Percentiles rank a stretch among this genome's conserved stretches.
These are phyloP conservation scores for Calypte anna DNA, from an alignment of 2,113 vertebrate species.

Conservation along the genomic window DNA sequence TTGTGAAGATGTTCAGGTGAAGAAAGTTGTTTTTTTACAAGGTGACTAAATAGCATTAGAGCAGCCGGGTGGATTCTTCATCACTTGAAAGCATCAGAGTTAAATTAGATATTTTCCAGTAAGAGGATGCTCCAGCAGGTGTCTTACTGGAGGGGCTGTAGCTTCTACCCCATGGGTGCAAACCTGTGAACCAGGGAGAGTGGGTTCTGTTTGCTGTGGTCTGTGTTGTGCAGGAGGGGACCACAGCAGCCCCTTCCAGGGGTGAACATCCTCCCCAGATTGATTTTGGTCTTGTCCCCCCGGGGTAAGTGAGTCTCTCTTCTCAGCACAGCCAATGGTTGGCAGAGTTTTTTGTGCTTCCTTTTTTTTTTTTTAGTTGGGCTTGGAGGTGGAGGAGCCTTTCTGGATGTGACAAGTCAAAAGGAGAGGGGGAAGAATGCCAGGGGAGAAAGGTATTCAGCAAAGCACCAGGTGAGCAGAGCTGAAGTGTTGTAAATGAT, in stretches of 20 bases:
- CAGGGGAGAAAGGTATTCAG: background rate
- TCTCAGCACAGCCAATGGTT: background rate
- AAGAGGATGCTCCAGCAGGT: background rate
- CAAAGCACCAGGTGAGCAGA: background rate
- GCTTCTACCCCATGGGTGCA: background rate
- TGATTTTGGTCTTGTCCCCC: background rate
- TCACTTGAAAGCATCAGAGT: background rate
- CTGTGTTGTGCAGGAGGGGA: background rate
- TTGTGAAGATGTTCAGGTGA: background rate
- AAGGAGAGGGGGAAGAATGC: background rate
- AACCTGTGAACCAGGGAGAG: rapidly evolving
- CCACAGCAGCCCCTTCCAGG: background rate
- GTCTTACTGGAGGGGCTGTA: background rate
- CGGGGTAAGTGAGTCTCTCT: background rate
- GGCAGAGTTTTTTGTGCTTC: background rate
- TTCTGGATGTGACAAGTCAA: background rate
- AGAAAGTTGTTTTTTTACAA: background rate
- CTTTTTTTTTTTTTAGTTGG: background rate
- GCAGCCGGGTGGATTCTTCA: background rate
- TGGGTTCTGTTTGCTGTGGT: background rate
- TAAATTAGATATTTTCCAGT: background rate
- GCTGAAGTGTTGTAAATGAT: background rate
- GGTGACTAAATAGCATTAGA: background rate
- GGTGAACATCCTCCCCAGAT: background rate
- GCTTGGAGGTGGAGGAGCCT: background rate